These are phyloP conservation scores for Pecten maximus DNA, from an alignment of 2,888 invertebrate genomes.

Conservation along the genomic window DNA sequence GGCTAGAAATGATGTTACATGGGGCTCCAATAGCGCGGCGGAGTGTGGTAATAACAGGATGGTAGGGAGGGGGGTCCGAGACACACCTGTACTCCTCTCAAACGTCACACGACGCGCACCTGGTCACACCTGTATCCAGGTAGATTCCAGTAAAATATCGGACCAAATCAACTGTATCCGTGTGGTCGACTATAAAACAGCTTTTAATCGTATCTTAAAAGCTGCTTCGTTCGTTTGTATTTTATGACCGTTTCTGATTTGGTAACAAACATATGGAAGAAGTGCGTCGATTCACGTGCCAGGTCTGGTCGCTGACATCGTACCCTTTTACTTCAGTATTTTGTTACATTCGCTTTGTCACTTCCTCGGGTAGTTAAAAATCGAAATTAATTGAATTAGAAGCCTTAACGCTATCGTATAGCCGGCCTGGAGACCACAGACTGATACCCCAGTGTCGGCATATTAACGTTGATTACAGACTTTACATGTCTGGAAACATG, in stretches of 20 bases:
- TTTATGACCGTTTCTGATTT: not conserved
- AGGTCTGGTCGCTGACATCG: not conserved
- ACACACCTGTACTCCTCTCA: not conserved
- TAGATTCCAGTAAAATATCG: not conserved
- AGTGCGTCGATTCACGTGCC: conserved; percentile 2
- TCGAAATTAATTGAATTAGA: not conserved
- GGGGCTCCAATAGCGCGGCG: not conserved
- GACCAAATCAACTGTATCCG: not conserved
- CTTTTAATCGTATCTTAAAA: not conserved
- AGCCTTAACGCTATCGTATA: no score
- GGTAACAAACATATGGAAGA: conserved; percentile 23
- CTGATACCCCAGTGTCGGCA: no score
- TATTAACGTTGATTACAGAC: no score
- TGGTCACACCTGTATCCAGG: conserved; percentile 26
- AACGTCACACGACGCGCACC: not conserved
- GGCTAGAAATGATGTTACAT: not conserved
- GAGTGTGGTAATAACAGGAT: not conserved
- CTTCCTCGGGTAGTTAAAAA: not conserved
- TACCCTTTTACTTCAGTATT: not conserved
- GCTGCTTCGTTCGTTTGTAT: not conserved
- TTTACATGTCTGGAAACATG: no score
- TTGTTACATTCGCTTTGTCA: conserved; percentile 12
- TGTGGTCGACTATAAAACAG: not conserved
- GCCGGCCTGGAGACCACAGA: no score
- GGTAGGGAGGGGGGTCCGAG: not conserved